These are phyloP conservation scores for Disparrhopalites patrizii DNA, from an alignment of 2,888 invertebrate genomes.

Conservation along the genomic window DNA sequence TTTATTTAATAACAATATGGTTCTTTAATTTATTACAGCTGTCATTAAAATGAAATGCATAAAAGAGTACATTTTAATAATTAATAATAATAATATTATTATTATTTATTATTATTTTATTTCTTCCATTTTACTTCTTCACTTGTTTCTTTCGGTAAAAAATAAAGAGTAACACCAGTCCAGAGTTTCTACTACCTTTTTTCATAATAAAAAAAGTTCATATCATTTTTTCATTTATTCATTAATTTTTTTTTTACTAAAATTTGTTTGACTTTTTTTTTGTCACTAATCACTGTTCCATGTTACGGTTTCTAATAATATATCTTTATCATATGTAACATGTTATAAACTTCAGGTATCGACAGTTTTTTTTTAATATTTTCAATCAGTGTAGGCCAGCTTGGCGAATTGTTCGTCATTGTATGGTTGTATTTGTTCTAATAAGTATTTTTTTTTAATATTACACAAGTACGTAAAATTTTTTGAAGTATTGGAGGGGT, in stretches of 20 bases:
- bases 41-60: too few species aligned
- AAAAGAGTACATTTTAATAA: too few species aligned
- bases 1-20: too few species aligned
- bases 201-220: background rate
- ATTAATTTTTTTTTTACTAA: slow-evolving; percentile 7
- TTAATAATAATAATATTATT: too few species aligned
- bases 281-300: slow-evolving; percentile 9
- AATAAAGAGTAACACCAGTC: too few species aligned
- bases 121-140: too few species aligned
- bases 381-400: slow-evolving; percentile 19
- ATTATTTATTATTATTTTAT: too few species aligned
- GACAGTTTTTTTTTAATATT: slow-evolving; percentile 12
- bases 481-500: slow-evolving; percentile 7
- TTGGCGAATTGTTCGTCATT: slow-evolving; percentile 16
- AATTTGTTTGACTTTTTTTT: slow-evolving; percentile 11
- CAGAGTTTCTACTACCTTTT: background rate
- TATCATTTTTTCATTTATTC: slow-evolving; percentile 12
- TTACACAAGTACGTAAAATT: slow-evolving; percentile 6
- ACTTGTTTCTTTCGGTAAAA: too few species aligned
- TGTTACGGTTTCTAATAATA: slow-evolving; percentile 11
- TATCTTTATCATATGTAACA: slow-evolving; percentile 16
- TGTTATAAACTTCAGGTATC: slow-evolving; percentile 23
- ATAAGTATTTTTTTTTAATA: slow-evolving; percentile 5
- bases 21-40: too few species aligned
- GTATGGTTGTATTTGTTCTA: slow-evolving; percentile 4